phyloP scores from a whole-genome alignment of 1,140 invertebrate species.

The Wiebesia pumilae region DNA sequence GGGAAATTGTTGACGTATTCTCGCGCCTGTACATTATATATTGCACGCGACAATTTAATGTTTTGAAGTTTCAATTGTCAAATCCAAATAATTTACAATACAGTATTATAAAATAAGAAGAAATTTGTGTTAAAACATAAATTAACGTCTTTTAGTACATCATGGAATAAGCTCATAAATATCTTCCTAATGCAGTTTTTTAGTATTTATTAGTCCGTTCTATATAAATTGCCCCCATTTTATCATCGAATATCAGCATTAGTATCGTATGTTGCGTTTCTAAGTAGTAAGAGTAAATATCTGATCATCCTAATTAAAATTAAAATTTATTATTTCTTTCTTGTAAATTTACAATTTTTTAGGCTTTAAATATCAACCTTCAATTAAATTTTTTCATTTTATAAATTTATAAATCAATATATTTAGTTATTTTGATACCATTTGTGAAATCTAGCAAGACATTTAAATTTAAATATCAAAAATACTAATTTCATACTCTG shows the following conservation, averaged over 20 bases:
- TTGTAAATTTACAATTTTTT: no score
- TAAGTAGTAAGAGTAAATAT: constrained; percentile 27
- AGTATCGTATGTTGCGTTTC: not conserved
- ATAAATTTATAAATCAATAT: no score
- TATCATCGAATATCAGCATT: not conserved
- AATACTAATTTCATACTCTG: not conserved
- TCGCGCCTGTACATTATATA: not conserved
- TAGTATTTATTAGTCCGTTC: not conserved
- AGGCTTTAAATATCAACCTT: no score
- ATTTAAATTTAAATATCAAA: not conserved
- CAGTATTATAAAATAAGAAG: no score
- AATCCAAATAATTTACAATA: not conserved
- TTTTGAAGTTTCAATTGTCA: not conserved
- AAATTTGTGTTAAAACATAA: no score
- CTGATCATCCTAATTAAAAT: not conserved
- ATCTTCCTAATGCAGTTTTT: not conserved
- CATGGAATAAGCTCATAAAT: not conserved
- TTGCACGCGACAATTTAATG: not conserved
- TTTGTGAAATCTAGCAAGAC: not conserved
- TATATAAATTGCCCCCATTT: not conserved
- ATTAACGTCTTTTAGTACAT: not conserved
- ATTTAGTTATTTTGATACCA: no score
- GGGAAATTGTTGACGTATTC: not conserved
- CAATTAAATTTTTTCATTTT: no score
- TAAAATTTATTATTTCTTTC: no score